A percentile compares a stretch with the other conserved stretches of the same genome.
Conservation (phyloP, 2,797 vertebrate genomes). For the Threskiornis aethiopicus region DNA sequence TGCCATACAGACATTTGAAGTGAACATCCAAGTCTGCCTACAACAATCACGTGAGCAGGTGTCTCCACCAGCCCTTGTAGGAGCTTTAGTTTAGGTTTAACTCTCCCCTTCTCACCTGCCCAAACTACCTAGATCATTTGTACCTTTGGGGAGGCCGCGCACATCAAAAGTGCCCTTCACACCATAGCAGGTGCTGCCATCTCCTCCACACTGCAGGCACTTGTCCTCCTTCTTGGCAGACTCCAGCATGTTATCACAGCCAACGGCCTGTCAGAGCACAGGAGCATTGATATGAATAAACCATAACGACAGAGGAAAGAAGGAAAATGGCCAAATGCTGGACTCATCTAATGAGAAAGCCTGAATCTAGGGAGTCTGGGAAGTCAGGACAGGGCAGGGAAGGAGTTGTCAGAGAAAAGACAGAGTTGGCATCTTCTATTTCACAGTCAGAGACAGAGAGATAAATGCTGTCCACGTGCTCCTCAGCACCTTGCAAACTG, state of each 20-base stretch:
- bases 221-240: constrained; percentile 90
- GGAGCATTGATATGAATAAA: not conserved
- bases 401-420: not conserved
- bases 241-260: constrained; percentile 91
- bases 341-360: not conserved
- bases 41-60: not conserved
- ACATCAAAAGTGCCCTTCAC: constrained; percentile 84
- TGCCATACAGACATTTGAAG: not conserved
- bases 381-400: not conserved
- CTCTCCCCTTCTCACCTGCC: not conserved
- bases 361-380: not conserved
- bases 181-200: constrained; percentile 83
- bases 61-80: not conserved
- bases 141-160: constrained; percentile 84
- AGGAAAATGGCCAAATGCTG: not conserved
- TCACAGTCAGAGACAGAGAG: not conserved
- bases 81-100: not conserved
- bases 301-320: not conserved
- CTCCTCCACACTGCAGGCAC: constrained; percentile 92
- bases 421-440: not conserved
- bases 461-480: not conserved
- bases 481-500: not conserved
- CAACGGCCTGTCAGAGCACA: constrained; percentile 79
- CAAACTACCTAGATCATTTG: not conserved
- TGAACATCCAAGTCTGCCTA: not conserved